phyloP scores from a whole-genome alignment of 2,888 invertebrate species.

The Hypselothyrea guttata region DNA sequence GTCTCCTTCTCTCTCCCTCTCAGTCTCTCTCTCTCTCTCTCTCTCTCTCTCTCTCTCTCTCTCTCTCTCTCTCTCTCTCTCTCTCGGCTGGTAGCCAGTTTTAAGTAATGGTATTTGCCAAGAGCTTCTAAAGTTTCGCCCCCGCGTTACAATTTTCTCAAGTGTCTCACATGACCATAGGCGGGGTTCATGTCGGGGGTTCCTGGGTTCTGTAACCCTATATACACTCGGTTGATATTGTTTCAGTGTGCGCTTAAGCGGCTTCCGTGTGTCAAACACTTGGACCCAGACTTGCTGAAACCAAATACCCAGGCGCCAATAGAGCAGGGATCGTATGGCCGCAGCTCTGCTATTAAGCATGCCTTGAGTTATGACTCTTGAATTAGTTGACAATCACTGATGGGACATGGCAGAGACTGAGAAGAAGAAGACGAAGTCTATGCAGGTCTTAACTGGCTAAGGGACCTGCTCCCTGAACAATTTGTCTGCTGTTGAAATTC shows the following conservation, averaged over 20 bases:
- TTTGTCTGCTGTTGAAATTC: conserved; percentile 44
- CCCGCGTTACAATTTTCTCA: conserved; percentile 66
- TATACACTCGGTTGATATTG: conserved; percentile 27
- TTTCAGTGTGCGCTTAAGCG: conserved; percentile 68
- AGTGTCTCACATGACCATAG: conserved; percentile 76
- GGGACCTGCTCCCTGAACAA: conserved; percentile 69
- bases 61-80: neutral
- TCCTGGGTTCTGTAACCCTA: conserved; percentile 35
- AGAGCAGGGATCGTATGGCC: conserved; percentile 51
- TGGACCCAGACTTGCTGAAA: conserved; percentile 38
- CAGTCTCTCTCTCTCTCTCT: neutral
- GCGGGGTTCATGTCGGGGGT: conserved; percentile 23
- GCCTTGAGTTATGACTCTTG: conserved; percentile 49
- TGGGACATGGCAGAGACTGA: conserved; percentile 18
- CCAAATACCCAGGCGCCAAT: conserved; percentile 47
- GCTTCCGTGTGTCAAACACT: conserved; percentile 78
- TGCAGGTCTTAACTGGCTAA: conserved; percentile 52
- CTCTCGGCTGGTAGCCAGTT: neutral
- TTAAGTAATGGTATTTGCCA: conserved; percentile 12
- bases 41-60: neutral
- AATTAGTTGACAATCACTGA: conserved; percentile 62
- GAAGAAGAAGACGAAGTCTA: conserved; percentile 26
- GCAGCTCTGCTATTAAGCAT: conserved; percentile 58
- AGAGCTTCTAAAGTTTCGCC: conserved; percentile 41
- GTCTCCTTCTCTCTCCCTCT: neutral